A percentile compares a stretch with the other conserved stretches of the same genome.
phyloP scores from a whole-genome alignment of 2,113 vertebrate species.

The Pogonocichla stellata region DNA sequence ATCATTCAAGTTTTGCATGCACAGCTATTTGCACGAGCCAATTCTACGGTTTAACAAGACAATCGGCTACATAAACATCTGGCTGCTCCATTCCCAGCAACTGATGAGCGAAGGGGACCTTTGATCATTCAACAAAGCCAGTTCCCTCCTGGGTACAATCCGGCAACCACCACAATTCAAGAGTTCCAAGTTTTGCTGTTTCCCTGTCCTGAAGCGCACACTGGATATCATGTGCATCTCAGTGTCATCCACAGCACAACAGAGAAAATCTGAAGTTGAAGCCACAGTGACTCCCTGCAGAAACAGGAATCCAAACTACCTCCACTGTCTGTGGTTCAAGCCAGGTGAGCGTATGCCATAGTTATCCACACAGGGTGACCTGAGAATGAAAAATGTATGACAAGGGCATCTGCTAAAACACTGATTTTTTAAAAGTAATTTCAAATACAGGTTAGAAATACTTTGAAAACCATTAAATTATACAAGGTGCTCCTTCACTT shows the following conservation, averaged over 20 bases:
- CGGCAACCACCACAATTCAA: not conserved
- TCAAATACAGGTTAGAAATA: not conserved
- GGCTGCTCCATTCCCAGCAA: slow-evolving; percentile 7
- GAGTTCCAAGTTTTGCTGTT: not conserved
- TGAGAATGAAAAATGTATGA: not conserved
- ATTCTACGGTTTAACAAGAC: slow-evolving; percentile 12
- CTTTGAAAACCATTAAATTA: not conserved
- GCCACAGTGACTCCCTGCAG: not conserved
- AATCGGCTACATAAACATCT: not conserved
- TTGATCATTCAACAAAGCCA: slow-evolving; percentile 1
- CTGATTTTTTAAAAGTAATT: not conserved
- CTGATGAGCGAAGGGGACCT: not conserved
- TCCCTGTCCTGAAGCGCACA: rapidly evolving
- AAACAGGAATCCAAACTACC: not conserved
- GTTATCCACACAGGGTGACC: not conserved
- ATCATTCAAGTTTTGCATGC: not conserved
- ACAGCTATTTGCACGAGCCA: slow-evolving; percentile 26
- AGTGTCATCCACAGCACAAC: not conserved
- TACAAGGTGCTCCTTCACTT: not conserved
- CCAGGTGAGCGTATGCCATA: not conserved
- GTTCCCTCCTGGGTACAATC: not conserved
- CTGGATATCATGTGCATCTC: not conserved
- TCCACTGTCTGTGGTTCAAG: not conserved
- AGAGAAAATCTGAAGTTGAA: not conserved
- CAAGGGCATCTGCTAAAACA: not conserved